Percentiles rank a stretch among this genome's conserved stretches.
Evolutionary conservation across 2,113 vertebrate species (phyloP).

Genomic region (Quiscalus mexicanus): DNA sequence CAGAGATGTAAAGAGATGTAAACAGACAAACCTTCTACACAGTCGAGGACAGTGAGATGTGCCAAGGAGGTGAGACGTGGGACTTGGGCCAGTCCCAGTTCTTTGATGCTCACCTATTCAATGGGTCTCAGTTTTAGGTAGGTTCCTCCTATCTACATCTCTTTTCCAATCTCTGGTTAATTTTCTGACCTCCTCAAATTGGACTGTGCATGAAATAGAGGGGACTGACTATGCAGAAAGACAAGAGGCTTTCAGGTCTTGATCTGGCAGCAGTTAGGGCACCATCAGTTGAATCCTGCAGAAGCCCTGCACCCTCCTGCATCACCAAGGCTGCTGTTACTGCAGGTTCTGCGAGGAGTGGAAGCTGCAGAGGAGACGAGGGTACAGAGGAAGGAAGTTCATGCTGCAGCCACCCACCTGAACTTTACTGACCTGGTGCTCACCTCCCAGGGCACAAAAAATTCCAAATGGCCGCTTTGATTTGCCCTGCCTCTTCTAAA

Average conservation of each 20-base stretch:
- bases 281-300: not conserved
- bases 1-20: not conserved
- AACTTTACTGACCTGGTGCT: constrained; percentile 5
- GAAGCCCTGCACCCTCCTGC: not conserved
- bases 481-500: constrained; percentile 6
- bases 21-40: not conserved
- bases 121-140: not conserved
- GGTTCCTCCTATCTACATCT: not conserved
- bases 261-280: not conserved
- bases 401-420: not conserved
- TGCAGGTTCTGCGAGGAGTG: not conserved
- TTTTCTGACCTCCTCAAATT: not conserved
- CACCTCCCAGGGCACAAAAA: not conserved
- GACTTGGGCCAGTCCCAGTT: not conserved
- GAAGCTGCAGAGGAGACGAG: not conserved
- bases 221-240: not conserved
- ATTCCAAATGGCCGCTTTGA: constrained; percentile 9
- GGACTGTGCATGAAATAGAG: not conserved
- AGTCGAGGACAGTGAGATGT: not conserved
- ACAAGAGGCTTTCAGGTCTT: not conserved
- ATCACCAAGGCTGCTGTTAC: not conserved
- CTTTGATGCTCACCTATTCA: not conserved
- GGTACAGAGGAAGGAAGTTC: constrained; percentile 54
- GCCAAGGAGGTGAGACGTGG: not conserved
- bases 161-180: not conserved